phyloP scores from a whole-genome alignment of 2,888 invertebrate genomes.

The Phoenoteleia sp. region DNA sequence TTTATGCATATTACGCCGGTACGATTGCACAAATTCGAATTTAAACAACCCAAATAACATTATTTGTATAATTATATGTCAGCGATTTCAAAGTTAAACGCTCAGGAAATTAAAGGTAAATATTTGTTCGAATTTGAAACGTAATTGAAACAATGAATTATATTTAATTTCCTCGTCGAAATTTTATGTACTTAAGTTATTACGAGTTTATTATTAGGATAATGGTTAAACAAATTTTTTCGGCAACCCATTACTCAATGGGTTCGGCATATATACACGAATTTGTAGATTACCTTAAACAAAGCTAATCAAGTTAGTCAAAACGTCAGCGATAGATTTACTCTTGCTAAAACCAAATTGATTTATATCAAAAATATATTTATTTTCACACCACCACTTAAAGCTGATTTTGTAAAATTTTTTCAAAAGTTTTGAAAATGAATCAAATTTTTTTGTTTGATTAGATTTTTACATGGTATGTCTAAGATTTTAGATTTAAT shows the following conservation, averaged over 20 bases:
- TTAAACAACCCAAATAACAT: slow-evolving; percentile 26
- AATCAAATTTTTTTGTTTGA: no score
- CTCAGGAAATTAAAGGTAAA: slow-evolving; percentile 16
- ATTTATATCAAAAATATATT: no score
- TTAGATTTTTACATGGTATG: no score
- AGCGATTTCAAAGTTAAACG: slow-evolving; percentile 2
- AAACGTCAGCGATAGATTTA: no score
- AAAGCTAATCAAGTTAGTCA: no score
- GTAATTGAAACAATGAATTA: slow-evolving; percentile 47
- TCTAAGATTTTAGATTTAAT: no score
- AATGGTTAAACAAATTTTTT: background rate
- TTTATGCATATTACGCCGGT: slow-evolving; percentile 17
- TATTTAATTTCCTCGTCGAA: slow-evolving; percentile 28
- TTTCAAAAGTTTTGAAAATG: no score
- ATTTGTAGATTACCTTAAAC: background rate
- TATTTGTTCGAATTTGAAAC: slow-evolving; percentile 34
- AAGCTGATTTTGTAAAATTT: no score
- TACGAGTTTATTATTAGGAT: slow-evolving; percentile 4
- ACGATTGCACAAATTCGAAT: slow-evolving; percentile 18
- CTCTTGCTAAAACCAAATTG: no score
- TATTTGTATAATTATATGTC: slow-evolving; percentile 29
- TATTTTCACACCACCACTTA: no score
- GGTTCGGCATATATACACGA: no score
- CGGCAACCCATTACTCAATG: background rate
- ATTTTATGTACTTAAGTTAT: slow-evolving; percentile 13